Percentiles rank a stretch among this genome's conserved stretches.
Evolutionary conservation across 2,797 vertebrate genomes (phyloP).

Genomic region (Masticophis lateralis): DNA sequence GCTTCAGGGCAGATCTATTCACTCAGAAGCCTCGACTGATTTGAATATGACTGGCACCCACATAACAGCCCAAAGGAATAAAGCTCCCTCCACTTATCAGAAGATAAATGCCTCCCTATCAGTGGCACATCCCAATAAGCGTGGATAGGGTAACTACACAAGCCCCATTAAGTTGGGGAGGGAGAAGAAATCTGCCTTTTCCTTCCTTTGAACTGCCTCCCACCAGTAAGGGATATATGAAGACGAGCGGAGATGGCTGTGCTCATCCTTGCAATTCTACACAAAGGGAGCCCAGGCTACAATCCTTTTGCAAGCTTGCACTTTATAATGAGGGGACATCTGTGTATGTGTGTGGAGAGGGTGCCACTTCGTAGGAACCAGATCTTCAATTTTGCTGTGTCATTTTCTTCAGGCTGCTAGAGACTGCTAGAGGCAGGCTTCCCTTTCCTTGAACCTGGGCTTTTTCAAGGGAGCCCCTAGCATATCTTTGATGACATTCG

Average conservation of each 20-base stretch:
- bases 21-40: background rate
- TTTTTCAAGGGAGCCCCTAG: background rate
- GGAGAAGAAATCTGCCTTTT: background rate
- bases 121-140: background rate
- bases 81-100: background rate
- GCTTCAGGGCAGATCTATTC: background rate
- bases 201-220: background rate
- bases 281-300: background rate
- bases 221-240: background rate
- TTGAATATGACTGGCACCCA: background rate
- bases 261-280: background rate
- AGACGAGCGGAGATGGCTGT: background rate
- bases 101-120: background rate
- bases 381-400: background rate
- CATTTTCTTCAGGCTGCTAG: background rate
- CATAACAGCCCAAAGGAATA: background rate
- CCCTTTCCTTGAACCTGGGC: background rate
- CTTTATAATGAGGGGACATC: background rate
- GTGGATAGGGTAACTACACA: background rate
- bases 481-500: constrained; percentile 50
- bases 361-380: background rate
- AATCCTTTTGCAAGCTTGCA: background rate
- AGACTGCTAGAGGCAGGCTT: background rate
- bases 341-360: background rate
- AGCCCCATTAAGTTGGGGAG: background rate